Evolutionary conservation across 2,888 invertebrate genomes (phyloP), one percentile per base, ranked within the genome.

Genomic region (Sympetrum striolatum): DNA sequence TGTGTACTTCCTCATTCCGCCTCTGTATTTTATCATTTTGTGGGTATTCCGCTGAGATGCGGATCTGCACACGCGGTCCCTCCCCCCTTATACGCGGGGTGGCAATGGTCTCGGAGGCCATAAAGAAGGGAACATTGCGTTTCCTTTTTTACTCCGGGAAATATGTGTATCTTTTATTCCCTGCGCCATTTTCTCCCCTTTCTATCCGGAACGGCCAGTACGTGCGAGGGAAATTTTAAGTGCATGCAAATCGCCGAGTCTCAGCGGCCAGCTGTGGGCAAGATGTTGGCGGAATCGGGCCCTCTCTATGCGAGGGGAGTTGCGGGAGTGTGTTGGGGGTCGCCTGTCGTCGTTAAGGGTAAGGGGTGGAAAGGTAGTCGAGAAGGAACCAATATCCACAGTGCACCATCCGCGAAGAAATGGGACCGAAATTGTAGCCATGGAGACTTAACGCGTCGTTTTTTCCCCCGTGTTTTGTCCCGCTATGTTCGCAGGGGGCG

Each of bases 191-290:
- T 86, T 31, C 31, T 64, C 60, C 31, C 60, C 25, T 58, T 35
- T 10, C 82, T 35, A 18, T 58, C 58, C n/a, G 86, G 37, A 86
- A 86, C 60, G 86, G 82, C 82, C 82, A 82, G 35, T 82, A 58
- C 35, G 60, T 60, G 37, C 60, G 37, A 64, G 86, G 86, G 60
- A 86, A 86, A 86, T 64, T 86, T 86, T 86, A 86, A 86, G 86
- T 86, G 86, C 86, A 86, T 86, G 86, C 86, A 86, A 86, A 86
- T 86, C 86, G 86, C n/a, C 31, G 82, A 44, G 35, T 82, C 82
- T 82, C 35, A 82, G 82, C 64, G 86, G 60, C 86, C 86, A 86
- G 86, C 86, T 86, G 86, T 86, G 86, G 86, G 86, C 86, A 86
- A 86, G 86, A 86, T 60, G 86, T 35, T 60, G 60, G 12, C 22